phyloP scores from a whole-genome alignment of 2,113 vertebrate species.

The Tachysurus vachellii region DNA sequence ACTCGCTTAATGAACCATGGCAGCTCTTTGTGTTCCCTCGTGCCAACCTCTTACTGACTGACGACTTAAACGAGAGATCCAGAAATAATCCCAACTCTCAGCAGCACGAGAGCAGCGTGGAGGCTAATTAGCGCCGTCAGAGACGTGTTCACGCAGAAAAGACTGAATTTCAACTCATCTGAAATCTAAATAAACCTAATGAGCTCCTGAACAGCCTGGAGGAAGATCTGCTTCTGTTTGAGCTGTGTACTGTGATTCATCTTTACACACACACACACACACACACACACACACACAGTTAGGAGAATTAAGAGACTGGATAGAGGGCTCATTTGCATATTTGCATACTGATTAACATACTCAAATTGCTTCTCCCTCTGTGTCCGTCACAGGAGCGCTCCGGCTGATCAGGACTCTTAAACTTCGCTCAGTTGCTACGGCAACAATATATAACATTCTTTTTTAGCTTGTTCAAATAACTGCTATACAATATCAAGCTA shows the following conservation, averaged over 20 bases:
- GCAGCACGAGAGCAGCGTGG: not conserved
- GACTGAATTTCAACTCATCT: conserved; percentile 27
- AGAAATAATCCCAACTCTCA: conserved; percentile 28
- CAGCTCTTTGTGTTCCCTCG: not conserved
- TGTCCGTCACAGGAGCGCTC: not conserved
- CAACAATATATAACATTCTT: not conserved
- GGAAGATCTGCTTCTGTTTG: conserved; percentile 17
- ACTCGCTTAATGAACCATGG: not conserved
- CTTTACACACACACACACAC: not conserved
- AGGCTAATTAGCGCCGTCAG: conserved; percentile 38
- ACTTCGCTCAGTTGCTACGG: not conserved
- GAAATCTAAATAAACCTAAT: conserved; percentile 39
- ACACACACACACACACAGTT: not conserved
- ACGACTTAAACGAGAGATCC: not conserved
- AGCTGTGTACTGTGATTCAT: not conserved
- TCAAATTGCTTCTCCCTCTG: not conserved
- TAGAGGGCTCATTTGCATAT: not conserved
- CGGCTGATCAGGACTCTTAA: not conserved
- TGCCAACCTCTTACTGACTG: not conserved
- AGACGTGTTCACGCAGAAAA: conserved; percentile 8
- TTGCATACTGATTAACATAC: not conserved
- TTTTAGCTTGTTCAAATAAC: too few relatives aligned
- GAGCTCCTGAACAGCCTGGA: conserved; percentile 29
- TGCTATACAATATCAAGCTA: too few relatives aligned
- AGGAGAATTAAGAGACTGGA: too few relatives aligned